Evolutionary conservation across 2,797 vertebrate species (phyloP), one percentile per base, ranked within the genome.

Genomic region (Alauda arvensis): DNA sequence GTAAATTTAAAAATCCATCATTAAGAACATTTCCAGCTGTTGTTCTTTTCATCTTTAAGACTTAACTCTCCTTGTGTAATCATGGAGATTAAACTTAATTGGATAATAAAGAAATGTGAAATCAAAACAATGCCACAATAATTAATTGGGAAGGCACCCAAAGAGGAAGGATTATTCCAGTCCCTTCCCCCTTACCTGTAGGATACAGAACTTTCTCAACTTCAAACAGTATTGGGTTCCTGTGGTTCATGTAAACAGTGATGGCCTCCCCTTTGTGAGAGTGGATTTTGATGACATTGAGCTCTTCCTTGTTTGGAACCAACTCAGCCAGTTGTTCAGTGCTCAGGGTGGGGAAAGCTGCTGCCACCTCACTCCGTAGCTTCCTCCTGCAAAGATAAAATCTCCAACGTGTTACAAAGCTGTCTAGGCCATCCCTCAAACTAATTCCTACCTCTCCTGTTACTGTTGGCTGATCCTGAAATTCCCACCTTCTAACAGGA

Each of bases 151-250:
- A 34, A 60, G 43, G 33, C 18, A 39, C 33, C 23, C 10, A 56
- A 24, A 62, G 29, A 62, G 19, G 40, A 40, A 80, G 40, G 59
- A 75, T 70, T 53, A 49, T 19, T 51, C 18, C 25, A 40, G 14
- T 17, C 55, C 56, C 15, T 18, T 53, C 56, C 48, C 57, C 61
- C 94, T 26, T 97, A 99, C 99, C 99, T 98, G 99, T 99, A 39
- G 98, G 99, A 92, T 98, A 99, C 51, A 99, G 93, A 40, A 90
- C 96, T 92, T 97, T 99, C 68, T 98, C 98, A 86, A 97, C 68
- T 94, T 99, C 98, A 97, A 99, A 99, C 82, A 99, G 97, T n/a
- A 99, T 74, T 18, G 99, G 99, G 79, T 98, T 99, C 94, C 96
- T 98, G 77, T 96, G 97, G 39, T 98, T 97, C 81, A 97, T 91